Evolutionary conservation across 2,113 vertebrate genomes (phyloP), one percentile per base, ranked within the genome.

Genomic region (Catharus minimus): DNA sequence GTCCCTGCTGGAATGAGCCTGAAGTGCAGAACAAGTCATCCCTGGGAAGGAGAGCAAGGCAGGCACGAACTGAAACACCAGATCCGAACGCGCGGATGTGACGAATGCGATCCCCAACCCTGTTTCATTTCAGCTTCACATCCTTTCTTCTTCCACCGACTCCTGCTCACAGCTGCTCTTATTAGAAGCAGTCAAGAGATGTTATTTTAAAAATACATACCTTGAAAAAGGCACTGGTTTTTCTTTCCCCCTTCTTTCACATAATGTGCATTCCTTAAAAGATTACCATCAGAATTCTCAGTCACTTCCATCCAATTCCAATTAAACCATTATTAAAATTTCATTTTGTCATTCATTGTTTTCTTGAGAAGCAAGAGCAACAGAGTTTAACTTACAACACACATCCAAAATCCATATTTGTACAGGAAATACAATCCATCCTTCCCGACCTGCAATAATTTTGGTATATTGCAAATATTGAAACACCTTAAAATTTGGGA

Each of bases 161-260:
- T 95, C 80, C 86, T 93, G 88, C 80, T 88, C 79, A 77, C 88
- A 92, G 88, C 83, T 95, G 90, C 39, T 82, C 86, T 94, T 86
- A 94, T 36, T 94, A 86, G 88, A 93, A 95, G 94, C 76, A 88
- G 73, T 11, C 77, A 65, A 49, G 86, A 77, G 41, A 64, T 53
- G 64, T 75, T 15, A 80, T 55, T 91, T 9, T 2, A 33, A 66
- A 75, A 56, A 61, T 33, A 56, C 18, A 44, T 23, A 66, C 17
- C 61, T 89, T 60, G 72, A 80, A 90, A 92, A 77, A 73, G 56
- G 69, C 61, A 33, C 27, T 41, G 38, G 6, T 30, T 65, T 65
- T 86, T 62, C 67, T 69, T 72, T 53, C 44, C 39, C 65, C 76
- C 75, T 89, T 61, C 60, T 73, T 79, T 72, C 65, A 47, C 28